Conservation (phyloP, 2,797 vertebrate genomes). For the Nasua narica region DNA sequence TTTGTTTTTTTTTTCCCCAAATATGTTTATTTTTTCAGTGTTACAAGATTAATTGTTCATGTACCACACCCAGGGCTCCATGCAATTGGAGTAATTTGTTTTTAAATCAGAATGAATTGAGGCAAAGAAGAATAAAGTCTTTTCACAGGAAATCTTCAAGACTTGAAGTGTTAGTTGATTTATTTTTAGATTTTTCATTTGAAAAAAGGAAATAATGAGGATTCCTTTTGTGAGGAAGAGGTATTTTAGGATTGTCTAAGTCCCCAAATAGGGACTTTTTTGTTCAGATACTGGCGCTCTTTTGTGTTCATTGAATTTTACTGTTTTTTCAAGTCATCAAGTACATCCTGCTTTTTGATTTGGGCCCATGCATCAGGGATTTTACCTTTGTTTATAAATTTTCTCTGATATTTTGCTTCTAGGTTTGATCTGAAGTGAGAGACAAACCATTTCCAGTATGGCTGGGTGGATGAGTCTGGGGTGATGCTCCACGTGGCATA, state of each 20-base stretch:
- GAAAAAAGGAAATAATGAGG: background rate
- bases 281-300: background rate
- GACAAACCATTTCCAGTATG: constrained; percentile 78
- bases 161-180: background rate
- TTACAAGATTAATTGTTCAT: too few relatives aligned
- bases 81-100: too few relatives aligned
- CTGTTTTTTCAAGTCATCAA: constrained; percentile 72
- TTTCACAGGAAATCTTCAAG: background rate
- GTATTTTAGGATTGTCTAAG: background rate
- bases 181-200: background rate
- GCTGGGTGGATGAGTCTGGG: constrained; percentile 55
- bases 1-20: too few relatives aligned
- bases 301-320: background rate
- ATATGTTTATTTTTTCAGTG: too few relatives aligned
- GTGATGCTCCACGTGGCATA: constrained; percentile 72
- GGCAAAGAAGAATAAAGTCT: background rate
- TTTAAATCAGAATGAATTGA: background rate
- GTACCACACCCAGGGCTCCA: too few relatives aligned
- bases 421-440: constrained; percentile 64
- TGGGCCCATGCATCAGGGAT: constrained; percentile 67
- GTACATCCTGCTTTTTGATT: constrained; percentile 63
- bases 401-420: constrained; percentile 51
- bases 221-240: background rate
- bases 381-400: constrained; percentile 1
- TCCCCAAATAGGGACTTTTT: background rate